phyloP scores from a whole-genome alignment of 1,140 invertebrate genomes.

The Drosophila nigrodunni region DNA sequence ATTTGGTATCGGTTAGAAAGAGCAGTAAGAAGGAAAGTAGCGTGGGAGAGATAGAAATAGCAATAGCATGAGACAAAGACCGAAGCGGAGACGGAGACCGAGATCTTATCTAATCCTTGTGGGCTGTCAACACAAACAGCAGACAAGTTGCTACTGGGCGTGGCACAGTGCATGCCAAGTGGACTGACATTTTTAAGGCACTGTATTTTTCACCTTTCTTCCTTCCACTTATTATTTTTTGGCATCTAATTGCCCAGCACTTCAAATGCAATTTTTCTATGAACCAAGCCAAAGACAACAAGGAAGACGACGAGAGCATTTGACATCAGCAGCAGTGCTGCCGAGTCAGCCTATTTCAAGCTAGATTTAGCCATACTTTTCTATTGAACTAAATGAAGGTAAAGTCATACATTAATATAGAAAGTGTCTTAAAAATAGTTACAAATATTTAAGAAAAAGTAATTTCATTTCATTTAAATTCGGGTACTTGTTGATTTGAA shows the following conservation, averaged over 20 bases:
- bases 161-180: conserved; percentile 34
- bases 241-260: conserved; percentile 60
- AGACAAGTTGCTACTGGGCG: conserved; percentile 49
- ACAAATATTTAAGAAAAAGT: too few species aligned
- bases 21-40: neutral
- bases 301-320: conserved; percentile 14
- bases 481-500: too few species aligned
- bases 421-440: too few species aligned
- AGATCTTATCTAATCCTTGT: conserved; percentile 44
- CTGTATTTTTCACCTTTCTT: neutral
- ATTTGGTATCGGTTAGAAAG: neutral
- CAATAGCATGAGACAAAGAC: too few species aligned
- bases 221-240: conserved; percentile 14
- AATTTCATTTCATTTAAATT: too few species aligned
- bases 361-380: too few species aligned
- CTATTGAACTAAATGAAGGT: too few species aligned
- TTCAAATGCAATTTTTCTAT: conserved; percentile 47
- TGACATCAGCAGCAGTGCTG: conserved; percentile 13
- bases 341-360: too few species aligned
- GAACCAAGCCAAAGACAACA: conserved; percentile 22
- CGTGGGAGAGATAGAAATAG: neutral
- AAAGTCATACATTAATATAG: too few species aligned
- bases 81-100: too few species aligned
- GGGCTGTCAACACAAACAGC: conserved; percentile 49
- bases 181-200: conserved; percentile 4